Evolutionary conservation across 2,113 vertebrate species (phyloP), one percentile per base, ranked within the genome.

Genomic region (Paralichthys olivaceus): DNA sequence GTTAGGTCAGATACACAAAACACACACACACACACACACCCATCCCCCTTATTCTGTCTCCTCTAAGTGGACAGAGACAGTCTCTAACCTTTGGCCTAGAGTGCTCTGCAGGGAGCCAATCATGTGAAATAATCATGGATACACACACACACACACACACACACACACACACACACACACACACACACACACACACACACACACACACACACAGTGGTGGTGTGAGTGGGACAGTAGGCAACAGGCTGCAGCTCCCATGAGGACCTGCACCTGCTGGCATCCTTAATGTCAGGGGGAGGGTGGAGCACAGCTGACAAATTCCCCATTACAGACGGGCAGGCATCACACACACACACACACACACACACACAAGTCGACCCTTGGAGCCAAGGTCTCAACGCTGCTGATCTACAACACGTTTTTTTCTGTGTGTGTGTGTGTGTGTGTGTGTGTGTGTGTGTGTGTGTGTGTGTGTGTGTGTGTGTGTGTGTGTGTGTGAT

Each of bases 181-280:
- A 22, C 53, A 79, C 64, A 78, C 70, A 73, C 66, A 43, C 40
- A 15, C 11, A 43, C 12, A 37, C 34, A 37, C 34, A 43, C 40
- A 49, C 49, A 51, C 49, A 22, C 53, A 79, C 64, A 78, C 70
- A 73, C 66, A 79, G 43, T 13, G 55, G 28, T 45, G 75, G 60
- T 47, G 54, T 75, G 75, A 83, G 65, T 0, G 0, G 53, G 74
- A 87, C 84, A 61, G 67, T 75, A 28, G 76, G 65, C 55, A 43
- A 62, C 23, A 37, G 72, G 63, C 78, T 22, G 56, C 0, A 6
- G 64, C 74, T 87, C 79, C 71, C 69, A 77, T 49, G 81, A 83
- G 68, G 79, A 79, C 54, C 79, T 79, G 88, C 93, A 95, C 92
- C 94, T 95, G 94, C 91, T 92, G 92, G 66, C 89, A 92, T 90